Base-by-base conservation (phyloP, 1,140 invertebrate genomes). In the Piezodorus guildinii region DNA sequence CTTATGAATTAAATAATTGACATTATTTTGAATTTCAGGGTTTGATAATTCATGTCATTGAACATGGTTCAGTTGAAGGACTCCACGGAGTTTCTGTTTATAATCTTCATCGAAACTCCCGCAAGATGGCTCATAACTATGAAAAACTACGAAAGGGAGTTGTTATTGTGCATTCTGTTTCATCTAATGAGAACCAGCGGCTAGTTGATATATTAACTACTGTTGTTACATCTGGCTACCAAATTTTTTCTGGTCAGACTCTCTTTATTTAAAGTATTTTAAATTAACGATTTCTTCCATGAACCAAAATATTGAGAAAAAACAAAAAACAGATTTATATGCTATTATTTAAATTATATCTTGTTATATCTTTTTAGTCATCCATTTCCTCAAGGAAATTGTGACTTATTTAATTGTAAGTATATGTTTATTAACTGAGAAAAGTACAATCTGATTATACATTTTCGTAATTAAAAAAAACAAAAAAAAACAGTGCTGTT, bases 121-220 rank as follows among this genome's bases (percentile, higher is more conserved):
- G 68, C 14, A 70, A 62, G 30, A 70, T 71, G 69, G 67, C 68
- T 17, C 65, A 69, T 27, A 67, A 70, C 39, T 69, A 71, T 61
- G 67, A 70, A n/a, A 70, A 71, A 60, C 58, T 70, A 14, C 62
- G 62, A 14, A 71, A 71, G 67, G 70, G 70, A 19, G 70, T 71
- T 43, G 69, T 69, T 17, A 62, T 71, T 16, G 67, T 71, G 56
- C 69, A 71, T 54, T 69, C 67, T 51, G 45, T 71, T 21, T 66
- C 60, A 43, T 51, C 60, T 15, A 70, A 63, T 14, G 69, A 70
- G 21, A 65, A 66, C 15, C 19, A 62, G 23, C 62, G 54, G 10
- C 60, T 71, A 19, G 45, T 68, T 10, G 63, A 67, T 23, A 67
- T 70, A 17, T 59, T 71, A 9, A 46, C 64, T 8, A 66, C 63